Percentiles rank a stretch among this genome's conserved stretches.
phyloP scores from a whole-genome alignment of 2,113 vertebrate species.

The Catharus fuscescens region DNA sequence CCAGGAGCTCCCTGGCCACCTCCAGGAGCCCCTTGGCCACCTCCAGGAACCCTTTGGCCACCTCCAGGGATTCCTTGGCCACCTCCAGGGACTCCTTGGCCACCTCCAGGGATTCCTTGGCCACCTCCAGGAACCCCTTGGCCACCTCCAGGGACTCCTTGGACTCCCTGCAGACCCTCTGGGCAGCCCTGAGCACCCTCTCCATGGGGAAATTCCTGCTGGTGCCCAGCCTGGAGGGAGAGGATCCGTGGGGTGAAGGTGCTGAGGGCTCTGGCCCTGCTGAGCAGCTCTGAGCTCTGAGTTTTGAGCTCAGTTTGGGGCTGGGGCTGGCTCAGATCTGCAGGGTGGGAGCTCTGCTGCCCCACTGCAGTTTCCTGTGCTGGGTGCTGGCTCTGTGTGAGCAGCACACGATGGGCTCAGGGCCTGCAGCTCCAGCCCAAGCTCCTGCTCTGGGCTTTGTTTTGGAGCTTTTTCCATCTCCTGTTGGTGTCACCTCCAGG shows the following conservation, averaged over 20 bases:
- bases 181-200: neutral
- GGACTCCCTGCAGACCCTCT: neutral
- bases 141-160: accelerated
- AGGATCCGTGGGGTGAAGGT: accelerated
- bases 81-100: no score
- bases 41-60: no score
- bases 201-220: neutral
- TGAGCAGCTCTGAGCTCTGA: neutral
- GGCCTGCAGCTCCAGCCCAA: neutral
- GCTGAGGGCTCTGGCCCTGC: neutral
- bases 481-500: neutral
- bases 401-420: accelerated
- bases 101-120: no score
- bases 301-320: no score
- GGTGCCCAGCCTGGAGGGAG: accelerated
- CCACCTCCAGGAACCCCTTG: no score
- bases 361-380: neutral
- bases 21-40: no score
- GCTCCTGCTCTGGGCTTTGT: accelerated
- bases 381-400: neutral
- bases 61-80: no score
- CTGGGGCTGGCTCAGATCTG: neutral
- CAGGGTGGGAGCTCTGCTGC: no score
- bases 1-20: no score
- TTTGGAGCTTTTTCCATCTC: neutral